Evolutionary conservation across 1,140 invertebrate species (phyloP), one percentile per base, ranked within the genome.

Genomic region (Drosophila paulistorum): DNA sequence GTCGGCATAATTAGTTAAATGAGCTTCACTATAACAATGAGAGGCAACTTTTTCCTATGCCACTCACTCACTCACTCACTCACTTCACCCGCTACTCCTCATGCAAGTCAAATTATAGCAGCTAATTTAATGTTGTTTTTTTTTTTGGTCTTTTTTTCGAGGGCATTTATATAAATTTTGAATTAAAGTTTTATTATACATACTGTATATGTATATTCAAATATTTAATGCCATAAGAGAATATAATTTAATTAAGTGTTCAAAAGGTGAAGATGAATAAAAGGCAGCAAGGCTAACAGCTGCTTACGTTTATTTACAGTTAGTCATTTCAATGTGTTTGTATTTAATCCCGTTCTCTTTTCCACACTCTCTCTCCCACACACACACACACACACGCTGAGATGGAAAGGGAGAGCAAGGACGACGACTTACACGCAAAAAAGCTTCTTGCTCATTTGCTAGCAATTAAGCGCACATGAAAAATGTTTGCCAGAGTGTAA

Each of bases 1-100:
- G 66, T 80, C 59, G 66, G 69, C 80, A 83, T 89, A 89, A 89
- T 89, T 89, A 89, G 84, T 89, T 89, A 81, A 89, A 89, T 89
- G 84, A 84, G 84, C 84, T 89, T 71, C 60, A 73, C 77, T 76
- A 72, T 68, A 80, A 89, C 77, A 80, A 89, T 89, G 81, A 58
- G 48, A 64, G 17, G 67, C 68, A 58, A 67, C 68, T 71, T 65
- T 61, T 42, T 7, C n/a, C 11, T 39, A 13, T 26, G 23, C 13
- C 14, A 17, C 33, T 39, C 35, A 71, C 45, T 51, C 3, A 51
- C 45, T 48, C 17, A 30, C 30, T 30, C 6, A 17, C 17, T 17
- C 17, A 30, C 30, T 30, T 30, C 30, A 30, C 7, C 9, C 7
- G 17, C 14, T 48, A 10, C 45, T 51, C 17, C 9, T 51, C 45